Evolutionary conservation across 2,888 invertebrate species (phyloP), one percentile per base, ranked within the genome.

Genomic region (Prenolepis imparis): DNA sequence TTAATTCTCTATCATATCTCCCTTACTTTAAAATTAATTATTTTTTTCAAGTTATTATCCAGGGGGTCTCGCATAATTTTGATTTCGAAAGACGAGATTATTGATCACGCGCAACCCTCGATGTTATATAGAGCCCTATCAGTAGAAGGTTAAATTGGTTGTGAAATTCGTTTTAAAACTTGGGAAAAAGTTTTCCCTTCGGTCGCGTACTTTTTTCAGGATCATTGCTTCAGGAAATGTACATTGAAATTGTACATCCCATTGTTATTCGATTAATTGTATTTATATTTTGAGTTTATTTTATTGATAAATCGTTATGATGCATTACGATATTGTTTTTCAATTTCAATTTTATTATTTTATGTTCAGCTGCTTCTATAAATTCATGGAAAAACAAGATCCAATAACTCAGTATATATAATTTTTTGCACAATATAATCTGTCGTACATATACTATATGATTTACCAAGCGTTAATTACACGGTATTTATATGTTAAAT

Each of bases 91-190:
- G 44, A 70, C 44, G 36, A 36, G 24, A 55, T n/a, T 72, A 72
- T 80, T 36, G 72, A 80, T 80, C 44, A 80, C 78, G 72, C 32
- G 21, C 59, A 61, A 80, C 32, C 24, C 36, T 59, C 72, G 24
- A 61, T 80, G 72, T 70, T 72, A 80, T 36, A 80, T 61, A 72
- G 72, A 78, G 48, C 59, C 44, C 44, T 80, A 80, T 80, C 78
- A 80, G 72, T 80, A 72, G 24, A 59, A 72, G 78, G 78, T 80
- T 70, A 80, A 80, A 80, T 80, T 80, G 78, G 59, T 80, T 80
- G 78, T 80, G 78, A 80, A 80, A 80, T 80, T 70, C 48, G 78
- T 64, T 80, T 80, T 80, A 80, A 72, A 80, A 80, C 72, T 80
- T 72, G 5, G 44, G 72, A 68, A 70, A 78, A 80, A 80, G 44